Conservation (phyloP, 2,113 vertebrate species). For the Erythrocercus mccallii region DNA sequence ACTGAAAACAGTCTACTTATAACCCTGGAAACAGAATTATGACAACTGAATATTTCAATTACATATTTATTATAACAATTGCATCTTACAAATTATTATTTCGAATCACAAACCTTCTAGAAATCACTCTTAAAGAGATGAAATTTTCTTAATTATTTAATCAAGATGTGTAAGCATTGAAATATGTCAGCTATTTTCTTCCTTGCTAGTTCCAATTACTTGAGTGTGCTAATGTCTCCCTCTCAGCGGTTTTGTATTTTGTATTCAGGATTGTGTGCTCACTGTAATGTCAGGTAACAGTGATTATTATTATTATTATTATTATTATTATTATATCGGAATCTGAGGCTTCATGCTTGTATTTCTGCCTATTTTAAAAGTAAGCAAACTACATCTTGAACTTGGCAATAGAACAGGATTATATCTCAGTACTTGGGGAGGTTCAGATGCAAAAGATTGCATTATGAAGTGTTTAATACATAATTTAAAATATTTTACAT, state of each 20-base stretch:
- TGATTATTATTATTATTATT: background rate
- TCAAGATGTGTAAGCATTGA: background rate
- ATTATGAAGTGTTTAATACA: background rate
- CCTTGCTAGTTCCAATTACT: background rate
- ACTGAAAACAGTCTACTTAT: background rate
- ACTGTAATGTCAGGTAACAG: background rate
- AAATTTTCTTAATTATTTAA: background rate
- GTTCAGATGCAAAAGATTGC: background rate
- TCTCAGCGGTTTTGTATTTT: background rate
- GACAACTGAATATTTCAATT: background rate
- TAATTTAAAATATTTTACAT: background rate
- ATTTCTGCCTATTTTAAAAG: background rate
- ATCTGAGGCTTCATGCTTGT: background rate
- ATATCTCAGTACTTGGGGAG: background rate
- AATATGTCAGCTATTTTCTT: background rate
- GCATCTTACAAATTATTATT: background rate
- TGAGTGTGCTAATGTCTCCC: background rate
- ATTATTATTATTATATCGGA: background rate
- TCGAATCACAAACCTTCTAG: background rate
- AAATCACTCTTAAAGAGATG: background rate
- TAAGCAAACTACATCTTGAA: background rate
- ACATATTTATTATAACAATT: background rate
- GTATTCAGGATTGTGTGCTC: background rate
- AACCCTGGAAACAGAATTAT: background rate
- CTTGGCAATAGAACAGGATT: background rate